Conservation (phyloP, 2,113 vertebrate genomes). For the Phaetusa simplex region DNA sequence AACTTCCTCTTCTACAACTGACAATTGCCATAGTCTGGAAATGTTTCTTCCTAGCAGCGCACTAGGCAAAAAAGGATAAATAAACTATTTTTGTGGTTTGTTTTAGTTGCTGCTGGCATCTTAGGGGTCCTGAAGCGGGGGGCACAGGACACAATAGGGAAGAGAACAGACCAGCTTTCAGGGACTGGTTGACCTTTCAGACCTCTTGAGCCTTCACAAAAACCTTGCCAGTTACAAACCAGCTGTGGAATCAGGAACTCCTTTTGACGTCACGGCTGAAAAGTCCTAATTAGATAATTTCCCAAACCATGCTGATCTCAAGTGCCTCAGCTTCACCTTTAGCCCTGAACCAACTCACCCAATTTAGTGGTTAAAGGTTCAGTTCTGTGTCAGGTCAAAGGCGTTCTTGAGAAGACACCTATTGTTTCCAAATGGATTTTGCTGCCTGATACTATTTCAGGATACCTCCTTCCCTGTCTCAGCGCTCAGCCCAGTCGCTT, state of each 20-base stretch:
- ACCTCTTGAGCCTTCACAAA: constrained; percentile 45
- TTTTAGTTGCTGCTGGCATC: constrained; percentile 34
- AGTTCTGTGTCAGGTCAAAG: constrained; percentile 71
- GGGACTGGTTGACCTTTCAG: constrained; percentile 65
- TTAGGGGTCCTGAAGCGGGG: not conserved
- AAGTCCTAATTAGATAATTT: constrained; percentile 79
- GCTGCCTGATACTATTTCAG: not conserved
- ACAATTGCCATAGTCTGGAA: constrained; percentile 62
- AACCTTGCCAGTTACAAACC: constrained; percentile 50
- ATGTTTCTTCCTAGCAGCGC: constrained; percentile 27
- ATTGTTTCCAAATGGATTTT: constrained; percentile 30
- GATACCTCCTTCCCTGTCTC: not conserved
- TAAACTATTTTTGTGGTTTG: constrained; percentile 47
- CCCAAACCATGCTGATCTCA: constrained; percentile 62
- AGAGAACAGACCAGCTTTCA: constrained; percentile 49
- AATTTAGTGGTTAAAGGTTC: constrained; percentile 74
- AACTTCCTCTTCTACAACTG: constrained; percentile 62
- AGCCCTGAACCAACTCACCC: constrained; percentile 63
- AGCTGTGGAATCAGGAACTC: constrained; percentile 73
- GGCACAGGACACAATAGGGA: not conserved
- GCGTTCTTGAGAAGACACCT: constrained; percentile 25
- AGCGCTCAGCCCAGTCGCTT: not conserved
- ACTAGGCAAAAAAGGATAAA: constrained; percentile 39
- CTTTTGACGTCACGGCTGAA: constrained; percentile 53
- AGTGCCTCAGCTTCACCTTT: constrained; percentile 73